Conservation (phyloP, 2,113 vertebrate species). For the Nesoenas mayeri region DNA sequence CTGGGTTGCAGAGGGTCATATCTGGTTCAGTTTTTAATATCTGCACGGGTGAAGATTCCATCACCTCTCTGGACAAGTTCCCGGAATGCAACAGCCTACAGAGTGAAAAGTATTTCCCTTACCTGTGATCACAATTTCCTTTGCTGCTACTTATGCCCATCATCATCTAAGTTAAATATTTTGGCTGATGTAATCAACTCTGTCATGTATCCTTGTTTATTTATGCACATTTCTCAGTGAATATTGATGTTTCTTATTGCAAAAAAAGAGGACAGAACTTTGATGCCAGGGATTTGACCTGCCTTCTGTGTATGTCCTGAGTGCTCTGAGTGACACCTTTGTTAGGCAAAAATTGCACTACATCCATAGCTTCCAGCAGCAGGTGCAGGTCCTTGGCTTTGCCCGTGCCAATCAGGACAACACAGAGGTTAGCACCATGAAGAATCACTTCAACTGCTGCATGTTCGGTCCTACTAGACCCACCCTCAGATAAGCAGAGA, state of each 20-base stretch:
- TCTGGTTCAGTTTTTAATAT: not conserved
- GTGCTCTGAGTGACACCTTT: not conserved
- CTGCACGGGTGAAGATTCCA: not conserved
- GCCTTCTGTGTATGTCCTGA: not conserved
- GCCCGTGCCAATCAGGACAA: not conserved
- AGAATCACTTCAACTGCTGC: not conserved
- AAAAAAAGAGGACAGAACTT: not conserved
- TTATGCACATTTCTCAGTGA: not conserved
- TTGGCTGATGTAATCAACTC: not conserved
- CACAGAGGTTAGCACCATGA: not conserved
- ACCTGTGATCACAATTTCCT: not conserved
- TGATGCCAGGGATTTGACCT: not conserved
- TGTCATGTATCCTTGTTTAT: not conserved
- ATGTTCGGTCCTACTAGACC: not conserved
- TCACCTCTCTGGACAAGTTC: not conserved
- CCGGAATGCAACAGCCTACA: fast-evolving
- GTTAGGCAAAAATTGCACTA: not conserved
- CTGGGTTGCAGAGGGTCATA: not conserved
- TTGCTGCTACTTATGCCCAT: not conserved
- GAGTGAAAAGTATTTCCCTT: not conserved
- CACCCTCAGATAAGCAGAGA: not conserved
- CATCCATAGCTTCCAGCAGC: not conserved
- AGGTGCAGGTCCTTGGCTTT: not conserved
- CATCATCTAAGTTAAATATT: not conserved
- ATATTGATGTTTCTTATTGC: not conserved